These are phyloP conservation scores for Drosophila limbata DNA, from an alignment of 2,888 invertebrate genomes.

Conservation along the genomic window DNA sequence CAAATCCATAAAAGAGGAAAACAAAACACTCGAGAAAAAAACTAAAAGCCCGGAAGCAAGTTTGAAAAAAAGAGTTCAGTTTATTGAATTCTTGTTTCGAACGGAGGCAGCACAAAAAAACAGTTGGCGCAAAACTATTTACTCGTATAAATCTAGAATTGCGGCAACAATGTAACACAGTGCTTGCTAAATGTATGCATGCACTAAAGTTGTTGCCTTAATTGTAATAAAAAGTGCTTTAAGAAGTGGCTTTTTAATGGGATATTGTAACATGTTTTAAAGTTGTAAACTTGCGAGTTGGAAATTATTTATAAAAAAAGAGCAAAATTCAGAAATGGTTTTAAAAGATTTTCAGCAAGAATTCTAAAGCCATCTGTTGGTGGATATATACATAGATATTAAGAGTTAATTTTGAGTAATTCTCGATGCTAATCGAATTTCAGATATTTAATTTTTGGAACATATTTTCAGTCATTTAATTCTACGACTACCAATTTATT, in stretches of 20 bases:
- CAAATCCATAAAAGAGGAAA: constrained; percentile 34
- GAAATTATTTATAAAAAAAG: not conserved
- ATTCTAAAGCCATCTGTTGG: not conserved
- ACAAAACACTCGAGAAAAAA: constrained; percentile 41
- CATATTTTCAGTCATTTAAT: too few relatives aligned
- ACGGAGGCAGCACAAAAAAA: constrained; percentile 28
- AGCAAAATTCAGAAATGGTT: not conserved
- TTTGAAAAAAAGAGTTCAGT: constrained; percentile 43
- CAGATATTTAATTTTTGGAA: too few relatives aligned
- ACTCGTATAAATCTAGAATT: constrained; percentile 15
- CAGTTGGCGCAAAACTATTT: constrained; percentile 28
- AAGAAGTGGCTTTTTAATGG: not conserved
- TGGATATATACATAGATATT: not conserved
- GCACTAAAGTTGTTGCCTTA: not conserved
- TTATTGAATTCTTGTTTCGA: constrained; percentile 76
- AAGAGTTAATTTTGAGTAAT: too few relatives aligned
- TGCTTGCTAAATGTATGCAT: constrained; percentile 19
- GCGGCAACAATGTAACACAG: constrained; percentile 28
- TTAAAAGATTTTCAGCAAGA: not conserved
- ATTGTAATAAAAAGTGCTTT: not conserved
- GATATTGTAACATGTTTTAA: not conserved
- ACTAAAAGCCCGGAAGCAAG: constrained; percentile 68
- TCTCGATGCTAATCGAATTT: too few relatives aligned
- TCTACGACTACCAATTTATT: too few relatives aligned
- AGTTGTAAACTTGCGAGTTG: not conserved